Percentiles rank a stretch among this genome's conserved stretches.
phyloP scores from a whole-genome alignment of 2,888 invertebrate species.

The Sussaba pulchella region DNA sequence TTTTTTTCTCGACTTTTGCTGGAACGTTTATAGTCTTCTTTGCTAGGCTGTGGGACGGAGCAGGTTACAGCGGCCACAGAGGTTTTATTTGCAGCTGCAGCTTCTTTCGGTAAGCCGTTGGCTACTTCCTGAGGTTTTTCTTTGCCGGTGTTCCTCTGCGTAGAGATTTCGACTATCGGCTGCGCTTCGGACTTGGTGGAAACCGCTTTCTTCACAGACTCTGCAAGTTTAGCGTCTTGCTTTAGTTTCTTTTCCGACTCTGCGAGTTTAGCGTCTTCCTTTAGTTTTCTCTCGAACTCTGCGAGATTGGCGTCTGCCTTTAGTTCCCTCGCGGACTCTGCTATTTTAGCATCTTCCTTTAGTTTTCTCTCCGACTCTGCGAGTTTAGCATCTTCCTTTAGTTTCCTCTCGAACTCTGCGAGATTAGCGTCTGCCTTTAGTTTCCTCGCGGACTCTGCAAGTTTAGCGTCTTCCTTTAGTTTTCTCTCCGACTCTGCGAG shows the following conservation, averaged over 20 bases:
- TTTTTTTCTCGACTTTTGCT: background rate
- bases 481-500: background rate
- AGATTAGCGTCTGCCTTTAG: too few species aligned
- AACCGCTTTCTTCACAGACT: background rate
- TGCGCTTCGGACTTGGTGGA: conserved; percentile 10
- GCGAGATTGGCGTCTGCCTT: too few species aligned
- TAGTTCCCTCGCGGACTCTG: too few species aligned
- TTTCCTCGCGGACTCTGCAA: too few species aligned
- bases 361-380: too few species aligned
- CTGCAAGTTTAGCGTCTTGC: too few species aligned
- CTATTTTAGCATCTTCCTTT: too few species aligned
- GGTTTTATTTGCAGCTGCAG: conserved; percentile 1
- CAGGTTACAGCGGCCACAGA: background rate
- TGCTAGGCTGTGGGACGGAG: background rate
- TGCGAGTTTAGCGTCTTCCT: too few species aligned
- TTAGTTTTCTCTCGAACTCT: too few species aligned
- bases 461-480: conserved; percentile 16
- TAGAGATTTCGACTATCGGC: background rate
- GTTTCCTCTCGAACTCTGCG: too few species aligned
- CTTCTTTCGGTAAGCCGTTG: background rate
- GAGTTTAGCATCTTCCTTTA: too few species aligned
- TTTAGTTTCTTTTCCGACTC: too few species aligned
- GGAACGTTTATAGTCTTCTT: conserved; percentile 45
- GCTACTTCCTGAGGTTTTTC: background rate
- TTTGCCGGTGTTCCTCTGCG: background rate